Conservation (phyloP, 2,113 vertebrate genomes). For the Hassar affinis region DNA sequence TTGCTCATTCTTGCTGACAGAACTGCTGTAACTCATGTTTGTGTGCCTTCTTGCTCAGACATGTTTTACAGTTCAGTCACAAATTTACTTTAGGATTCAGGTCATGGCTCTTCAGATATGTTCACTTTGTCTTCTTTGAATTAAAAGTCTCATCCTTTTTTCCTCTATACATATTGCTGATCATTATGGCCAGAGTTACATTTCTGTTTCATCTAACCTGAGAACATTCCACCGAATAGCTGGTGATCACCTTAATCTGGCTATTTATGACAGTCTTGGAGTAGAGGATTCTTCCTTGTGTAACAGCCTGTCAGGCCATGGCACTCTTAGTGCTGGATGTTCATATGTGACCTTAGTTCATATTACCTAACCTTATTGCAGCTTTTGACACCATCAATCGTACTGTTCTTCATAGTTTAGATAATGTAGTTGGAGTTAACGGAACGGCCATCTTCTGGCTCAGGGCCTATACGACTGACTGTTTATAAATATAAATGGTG, state of each 20-base stretch:
- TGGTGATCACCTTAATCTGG: neutral
- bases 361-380: no score
- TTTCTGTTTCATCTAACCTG: neutral
- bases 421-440: no score
- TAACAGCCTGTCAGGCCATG: neutral
- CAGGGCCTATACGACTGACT: no score
- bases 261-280: neutral
- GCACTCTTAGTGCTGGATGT: neutral
- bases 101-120: neutral
- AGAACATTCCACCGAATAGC: neutral
- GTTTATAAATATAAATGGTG: no score
- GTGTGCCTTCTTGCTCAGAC: neutral
- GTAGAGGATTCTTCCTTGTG: neutral
- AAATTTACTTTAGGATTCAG: neutral
- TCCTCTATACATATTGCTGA: neutral
- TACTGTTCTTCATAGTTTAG: no score
- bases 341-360: neutral
- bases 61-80: neutral
- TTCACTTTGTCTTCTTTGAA: neutral
- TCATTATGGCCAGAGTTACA: neutral
- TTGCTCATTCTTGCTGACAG: neutral
- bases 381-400: no score
- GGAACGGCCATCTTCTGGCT: no score
- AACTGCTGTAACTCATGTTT: neutral
- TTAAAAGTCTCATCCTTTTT: neutral